These are phyloP conservation scores for Bombus turneri DNA, from an alignment of 1,140 invertebrate genomes.

Conservation along the genomic window DNA sequence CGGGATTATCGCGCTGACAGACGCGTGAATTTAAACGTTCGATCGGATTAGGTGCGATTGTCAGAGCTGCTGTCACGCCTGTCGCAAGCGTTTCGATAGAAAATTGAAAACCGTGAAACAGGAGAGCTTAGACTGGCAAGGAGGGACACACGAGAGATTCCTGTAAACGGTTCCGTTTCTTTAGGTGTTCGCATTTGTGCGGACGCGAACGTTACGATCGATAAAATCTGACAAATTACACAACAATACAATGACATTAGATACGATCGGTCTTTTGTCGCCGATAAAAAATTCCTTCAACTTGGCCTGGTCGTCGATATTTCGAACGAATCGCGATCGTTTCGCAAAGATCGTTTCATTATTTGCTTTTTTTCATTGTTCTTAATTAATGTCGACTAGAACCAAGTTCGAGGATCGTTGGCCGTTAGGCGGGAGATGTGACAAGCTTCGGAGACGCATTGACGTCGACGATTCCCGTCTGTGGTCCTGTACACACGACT, in stretches of 20 bases:
- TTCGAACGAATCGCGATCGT: neutral
- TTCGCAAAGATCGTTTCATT: neutral
- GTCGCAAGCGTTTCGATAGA: conserved; percentile 61
- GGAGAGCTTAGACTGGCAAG: conserved; percentile 36
- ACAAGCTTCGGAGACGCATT: conserved; percentile 27
- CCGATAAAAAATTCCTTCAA: conserved; percentile 15
- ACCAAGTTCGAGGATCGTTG: conserved; percentile 7
- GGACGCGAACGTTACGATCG: conserved; percentile 22
- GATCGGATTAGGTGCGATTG: conserved; percentile 63
- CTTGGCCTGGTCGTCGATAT: neutral
- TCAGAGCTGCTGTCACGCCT: conserved; percentile 64
- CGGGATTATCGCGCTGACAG: conserved; percentile 43
- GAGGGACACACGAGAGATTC: conserved; percentile 10
- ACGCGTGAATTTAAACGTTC: conserved; percentile 40
- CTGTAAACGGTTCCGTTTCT: conserved; percentile 3
- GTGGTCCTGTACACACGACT: conserved; percentile 10
- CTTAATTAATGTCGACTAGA: neutral
- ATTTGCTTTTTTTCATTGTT: too few species aligned
- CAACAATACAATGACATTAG: conserved; percentile 49
- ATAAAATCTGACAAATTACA: conserved; percentile 58
- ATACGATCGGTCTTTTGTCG: conserved; percentile 40
- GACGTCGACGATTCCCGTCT: conserved; percentile 25
- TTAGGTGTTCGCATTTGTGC: conserved; percentile 10
- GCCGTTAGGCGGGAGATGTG: neutral
- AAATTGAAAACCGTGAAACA: conserved; percentile 46